Evolutionary conservation across 2,113 vertebrate species (phyloP).

Genomic region (Myrmecophaga tridactyla): DNA sequence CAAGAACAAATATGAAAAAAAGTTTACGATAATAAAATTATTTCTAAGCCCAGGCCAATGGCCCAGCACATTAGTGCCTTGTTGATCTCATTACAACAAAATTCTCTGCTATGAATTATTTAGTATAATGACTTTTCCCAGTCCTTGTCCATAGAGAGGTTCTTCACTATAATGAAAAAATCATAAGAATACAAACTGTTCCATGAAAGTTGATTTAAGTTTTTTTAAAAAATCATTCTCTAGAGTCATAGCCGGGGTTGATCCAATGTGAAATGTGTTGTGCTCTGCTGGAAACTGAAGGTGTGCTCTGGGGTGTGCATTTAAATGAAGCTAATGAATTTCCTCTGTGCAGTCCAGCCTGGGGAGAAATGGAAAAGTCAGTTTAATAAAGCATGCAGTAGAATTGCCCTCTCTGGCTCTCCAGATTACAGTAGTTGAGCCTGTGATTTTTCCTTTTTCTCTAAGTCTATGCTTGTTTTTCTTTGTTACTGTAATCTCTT

Average conservation of each 20-base stretch:
- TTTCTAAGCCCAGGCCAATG: slow-evolving; percentile 54
- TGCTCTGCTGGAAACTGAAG: slow-evolving; percentile 57
- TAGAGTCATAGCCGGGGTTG: slow-evolving; percentile 41
- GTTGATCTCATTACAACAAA: slow-evolving; percentile 68
- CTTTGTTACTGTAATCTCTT: background rate
- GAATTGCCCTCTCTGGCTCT: slow-evolving; percentile 59
- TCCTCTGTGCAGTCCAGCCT: slow-evolving; percentile 58
- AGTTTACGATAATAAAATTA: slow-evolving; percentile 60
- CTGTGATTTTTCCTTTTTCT: background rate
- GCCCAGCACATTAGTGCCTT: slow-evolving; percentile 50
- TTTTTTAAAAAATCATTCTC: slow-evolving; percentile 47
- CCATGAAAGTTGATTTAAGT: slow-evolving; percentile 67
- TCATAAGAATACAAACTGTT: slow-evolving; percentile 61
- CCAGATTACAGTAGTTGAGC: background rate
- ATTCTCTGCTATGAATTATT: slow-evolving; percentile 70
- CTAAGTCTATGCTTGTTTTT: slow-evolving; percentile 45
- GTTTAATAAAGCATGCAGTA: slow-evolving; percentile 63
- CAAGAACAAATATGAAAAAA: slow-evolving; percentile 30
- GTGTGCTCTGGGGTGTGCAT: slow-evolving; percentile 65
- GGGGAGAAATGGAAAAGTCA: slow-evolving; percentile 58
- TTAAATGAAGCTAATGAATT: slow-evolving; percentile 75
- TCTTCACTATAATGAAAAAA: slow-evolving; percentile 68
- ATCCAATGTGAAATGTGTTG: slow-evolving; percentile 68
- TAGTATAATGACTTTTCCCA: slow-evolving; percentile 63
- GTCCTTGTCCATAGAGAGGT: slow-evolving; percentile 52